A percentile compares a stretch with the other conserved stretches of the same genome.
Conservation (phyloP, 2,113 vertebrate species). For the Anarrhichthys ocellatus region DNA sequence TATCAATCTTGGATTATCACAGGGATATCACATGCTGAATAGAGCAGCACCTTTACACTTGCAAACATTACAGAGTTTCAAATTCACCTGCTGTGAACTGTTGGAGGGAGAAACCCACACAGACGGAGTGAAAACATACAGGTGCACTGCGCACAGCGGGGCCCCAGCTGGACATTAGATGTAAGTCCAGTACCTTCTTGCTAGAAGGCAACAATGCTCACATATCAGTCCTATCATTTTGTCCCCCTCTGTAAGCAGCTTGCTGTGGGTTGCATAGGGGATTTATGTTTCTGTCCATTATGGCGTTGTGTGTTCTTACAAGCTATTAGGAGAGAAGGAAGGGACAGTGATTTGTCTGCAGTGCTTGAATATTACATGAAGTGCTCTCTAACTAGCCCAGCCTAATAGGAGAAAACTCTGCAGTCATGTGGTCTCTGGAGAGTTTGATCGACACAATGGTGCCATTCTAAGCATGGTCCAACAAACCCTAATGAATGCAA, state of each 20-base stretch:
- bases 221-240: neutral
- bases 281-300: neutral
- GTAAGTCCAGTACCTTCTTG: neutral
- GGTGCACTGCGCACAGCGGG: neutral
- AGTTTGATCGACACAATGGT: slow-evolving; percentile 2
- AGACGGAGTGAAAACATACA: neutral
- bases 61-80: neutral
- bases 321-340: slow-evolving; percentile 10
- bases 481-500: slow-evolving; percentile 30
- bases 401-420: slow-evolving; percentile 27
- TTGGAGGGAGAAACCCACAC: neutral
- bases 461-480: slow-evolving; percentile 21
- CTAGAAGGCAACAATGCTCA: neutral
- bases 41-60: neutral
- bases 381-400: slow-evolving; percentile 20
- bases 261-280: neutral
- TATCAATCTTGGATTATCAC: neutral
- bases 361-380: slow-evolving; percentile 36
- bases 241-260: neutral
- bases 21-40: neutral
- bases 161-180: neutral
- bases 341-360: slow-evolving; percentile 29
- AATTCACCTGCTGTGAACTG: neutral
- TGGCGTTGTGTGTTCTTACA: slow-evolving; percentile 1
- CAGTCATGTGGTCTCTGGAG: slow-evolving; percentile 11